Conservation (phyloP, 2,888 invertebrate species). For the Muscina levida region DNA sequence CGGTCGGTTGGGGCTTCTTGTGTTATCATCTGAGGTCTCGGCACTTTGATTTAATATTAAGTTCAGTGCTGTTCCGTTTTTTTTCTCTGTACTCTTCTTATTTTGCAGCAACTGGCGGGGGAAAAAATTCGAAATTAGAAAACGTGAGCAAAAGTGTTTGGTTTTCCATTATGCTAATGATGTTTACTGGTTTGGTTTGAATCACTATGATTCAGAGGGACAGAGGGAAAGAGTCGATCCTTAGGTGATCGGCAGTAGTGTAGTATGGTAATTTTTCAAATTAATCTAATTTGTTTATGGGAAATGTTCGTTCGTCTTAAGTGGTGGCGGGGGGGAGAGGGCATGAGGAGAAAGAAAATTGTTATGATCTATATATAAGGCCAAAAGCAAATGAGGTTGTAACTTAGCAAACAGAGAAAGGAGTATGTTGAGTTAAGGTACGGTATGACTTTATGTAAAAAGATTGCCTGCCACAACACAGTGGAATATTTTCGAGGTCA, state of each 20-base stretch:
- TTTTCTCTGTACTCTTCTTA: no score
- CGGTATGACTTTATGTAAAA: no score
- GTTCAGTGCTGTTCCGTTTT: slow-evolving; percentile 10
- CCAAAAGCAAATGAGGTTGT: no score
- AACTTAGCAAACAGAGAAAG: no score
- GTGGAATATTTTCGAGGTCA: no score
- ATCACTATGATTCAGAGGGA: background rate
- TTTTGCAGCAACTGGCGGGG: background rate
- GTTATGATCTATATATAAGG: no score
- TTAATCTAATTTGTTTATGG: slow-evolving; percentile 47
- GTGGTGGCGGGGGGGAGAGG: background rate
- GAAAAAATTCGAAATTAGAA: slow-evolving; percentile 50
- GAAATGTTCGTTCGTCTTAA: slow-evolving; percentile 3
- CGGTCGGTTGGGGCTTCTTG: background rate
- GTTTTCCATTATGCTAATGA: slow-evolving; percentile 63
- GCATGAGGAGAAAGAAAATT: no score
- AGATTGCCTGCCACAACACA: no score
- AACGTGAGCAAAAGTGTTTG: slow-evolving; percentile 65
- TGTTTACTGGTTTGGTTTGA: slow-evolving; percentile 27
- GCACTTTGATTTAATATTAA: slow-evolving; percentile 43
- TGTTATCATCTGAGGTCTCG: slow-evolving; percentile 9
- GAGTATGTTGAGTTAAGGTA: no score
- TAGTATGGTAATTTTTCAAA: slow-evolving; percentile 50
- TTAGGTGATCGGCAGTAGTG: background rate
- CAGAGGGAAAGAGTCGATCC: background rate